Evolutionary conservation across 37 sponge, comb jelly and placozoan species (phyloP), one percentile per base, ranked within the genome.

Genomic region (Mnemiopsis leidyi): DNA sequence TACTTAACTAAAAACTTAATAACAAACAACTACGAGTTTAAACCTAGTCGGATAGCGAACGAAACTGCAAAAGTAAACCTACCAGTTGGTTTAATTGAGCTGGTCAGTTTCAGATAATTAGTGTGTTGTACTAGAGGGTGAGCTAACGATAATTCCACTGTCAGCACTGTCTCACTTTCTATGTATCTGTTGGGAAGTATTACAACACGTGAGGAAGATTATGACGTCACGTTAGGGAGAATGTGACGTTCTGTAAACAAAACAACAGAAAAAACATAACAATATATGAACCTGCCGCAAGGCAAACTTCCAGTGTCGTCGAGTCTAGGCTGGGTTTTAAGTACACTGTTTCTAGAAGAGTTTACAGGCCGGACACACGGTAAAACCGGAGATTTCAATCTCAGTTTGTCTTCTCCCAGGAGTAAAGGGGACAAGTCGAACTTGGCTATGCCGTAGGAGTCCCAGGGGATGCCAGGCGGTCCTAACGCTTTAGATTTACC

Each of bases 391-490:
- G 93, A 29, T 7, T 94, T 94, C 30, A 95, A n/a, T 37, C 93
- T 77, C 69, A 95, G 67, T 36, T 83, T 24, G 2, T 85, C 88
- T 30, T 94, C 93, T 68, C 96, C 97, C 0, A 37, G 23, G 36
- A 96, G 93, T 29, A 97, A 73, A 0, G 76, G 83, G 30, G 95
- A 94, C 34, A 97, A 95, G 92, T 97, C 96, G 37, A 95, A 76
- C 16, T 28, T 75, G 20, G 96, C 96, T 48, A 95, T 93, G 0
- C 97, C 97, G 93, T 90, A 96, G 0, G 96, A 94, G 39, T 76
- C 79, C 92, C 92, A 92, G 0, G 94, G 92, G 24, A 85, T 38
- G 25, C 90, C 90, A 36, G 90, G 90, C 90, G 90, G 90, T 38
- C 40, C 90, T 9, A 85, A 61, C 2, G 90, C 90, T 37, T 24